phyloP scores from a whole-genome alignment of 1,140 invertebrate species.

The Ips typographus region DNA sequence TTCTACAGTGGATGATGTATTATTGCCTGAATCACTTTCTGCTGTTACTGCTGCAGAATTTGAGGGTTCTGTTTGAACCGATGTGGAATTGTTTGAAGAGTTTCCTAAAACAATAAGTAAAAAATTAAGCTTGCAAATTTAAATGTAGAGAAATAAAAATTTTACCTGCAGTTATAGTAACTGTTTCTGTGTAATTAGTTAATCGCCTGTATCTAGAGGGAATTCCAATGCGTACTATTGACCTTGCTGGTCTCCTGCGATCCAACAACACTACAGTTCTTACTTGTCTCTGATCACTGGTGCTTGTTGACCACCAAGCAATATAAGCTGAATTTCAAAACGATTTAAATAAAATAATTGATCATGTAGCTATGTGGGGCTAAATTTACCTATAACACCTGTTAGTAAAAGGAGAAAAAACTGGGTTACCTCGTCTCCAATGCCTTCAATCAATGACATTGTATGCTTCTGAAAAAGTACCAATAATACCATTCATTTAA shows the following conservation, averaged over 20 bases:
- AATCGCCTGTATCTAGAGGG: constrained; percentile 30
- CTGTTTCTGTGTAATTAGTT: constrained; percentile 46
- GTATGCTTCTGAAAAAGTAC: not conserved
- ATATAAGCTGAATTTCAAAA: constrained; percentile 25
- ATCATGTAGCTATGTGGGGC: too few species aligned
- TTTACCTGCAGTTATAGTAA: constrained; percentile 46
- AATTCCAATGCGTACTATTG: constrained; percentile 27
- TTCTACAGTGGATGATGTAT: constrained; percentile 4
- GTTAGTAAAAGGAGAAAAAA: constrained; percentile 66
- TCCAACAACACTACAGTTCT: constrained; percentile 47
- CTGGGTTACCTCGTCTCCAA: constrained; percentile 80
- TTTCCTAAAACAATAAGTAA: constrained; percentile 20
- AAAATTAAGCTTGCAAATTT: not conserved
- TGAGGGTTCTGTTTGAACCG: constrained; percentile 6
- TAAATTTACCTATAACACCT: constrained; percentile 56
- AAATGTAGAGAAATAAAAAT: not conserved
- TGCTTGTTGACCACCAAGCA: constrained; percentile 49
- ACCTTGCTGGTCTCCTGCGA: constrained; percentile 36
- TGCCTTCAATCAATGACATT: constrained; percentile 74
- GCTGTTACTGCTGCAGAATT: not conserved
- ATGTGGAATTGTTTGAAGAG: constrained; percentile 13
- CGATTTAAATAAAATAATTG: too few species aligned
- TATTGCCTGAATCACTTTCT: not conserved
- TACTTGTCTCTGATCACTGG: constrained; percentile 42
- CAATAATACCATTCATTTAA: too few species aligned